A percentile compares a stretch with the other conserved stretches of the same genome.
Conservation (phyloP, 2,797 vertebrate species). For the Bovichtus variegatus region DNA sequence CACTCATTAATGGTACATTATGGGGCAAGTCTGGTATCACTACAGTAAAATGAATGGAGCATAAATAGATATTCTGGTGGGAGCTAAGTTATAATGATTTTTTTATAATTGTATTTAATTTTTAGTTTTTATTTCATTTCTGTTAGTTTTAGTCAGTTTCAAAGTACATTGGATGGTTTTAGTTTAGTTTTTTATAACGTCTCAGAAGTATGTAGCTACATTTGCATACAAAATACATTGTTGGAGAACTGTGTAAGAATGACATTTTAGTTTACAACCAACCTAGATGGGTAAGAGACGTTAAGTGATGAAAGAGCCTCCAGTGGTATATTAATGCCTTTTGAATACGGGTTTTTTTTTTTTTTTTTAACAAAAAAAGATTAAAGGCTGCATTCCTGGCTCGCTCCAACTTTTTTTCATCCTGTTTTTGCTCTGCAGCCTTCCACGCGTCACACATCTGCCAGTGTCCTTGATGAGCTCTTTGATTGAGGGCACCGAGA, state of each 20-base stretch:
- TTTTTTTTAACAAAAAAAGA: conserved; percentile 1
- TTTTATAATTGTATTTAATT: too few relatives aligned
- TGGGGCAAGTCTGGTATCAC: neutral
- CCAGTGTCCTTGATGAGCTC: conserved; percentile 82
- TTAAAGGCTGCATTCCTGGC: conserved; percentile 6
- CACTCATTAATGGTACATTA: neutral
- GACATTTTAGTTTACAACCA: too few relatives aligned
- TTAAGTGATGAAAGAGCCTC: neutral
- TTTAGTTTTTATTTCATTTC: too few relatives aligned
- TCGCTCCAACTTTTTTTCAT: conserved; percentile 1
- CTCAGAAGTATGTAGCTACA: too few relatives aligned
- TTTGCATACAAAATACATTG: too few relatives aligned
- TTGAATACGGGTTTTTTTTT: neutral
- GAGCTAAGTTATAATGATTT: too few relatives aligned
- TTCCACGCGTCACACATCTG: conserved; percentile 68
- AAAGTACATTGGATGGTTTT: too few relatives aligned
- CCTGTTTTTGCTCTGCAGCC: conserved; percentile 64
- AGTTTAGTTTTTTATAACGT: too few relatives aligned
- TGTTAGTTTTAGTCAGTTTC: too few relatives aligned
- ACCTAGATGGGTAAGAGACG: too few relatives aligned
- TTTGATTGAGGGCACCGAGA: conserved; percentile 77
- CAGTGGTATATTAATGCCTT: neutral
- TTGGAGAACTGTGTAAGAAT: too few relatives aligned
- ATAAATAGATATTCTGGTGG: conserved; percentile 6
- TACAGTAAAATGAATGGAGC: neutral